Evolutionary conservation across 2,113 vertebrate species (phyloP).

Genomic region (Mystacornis crossleyi): DNA sequence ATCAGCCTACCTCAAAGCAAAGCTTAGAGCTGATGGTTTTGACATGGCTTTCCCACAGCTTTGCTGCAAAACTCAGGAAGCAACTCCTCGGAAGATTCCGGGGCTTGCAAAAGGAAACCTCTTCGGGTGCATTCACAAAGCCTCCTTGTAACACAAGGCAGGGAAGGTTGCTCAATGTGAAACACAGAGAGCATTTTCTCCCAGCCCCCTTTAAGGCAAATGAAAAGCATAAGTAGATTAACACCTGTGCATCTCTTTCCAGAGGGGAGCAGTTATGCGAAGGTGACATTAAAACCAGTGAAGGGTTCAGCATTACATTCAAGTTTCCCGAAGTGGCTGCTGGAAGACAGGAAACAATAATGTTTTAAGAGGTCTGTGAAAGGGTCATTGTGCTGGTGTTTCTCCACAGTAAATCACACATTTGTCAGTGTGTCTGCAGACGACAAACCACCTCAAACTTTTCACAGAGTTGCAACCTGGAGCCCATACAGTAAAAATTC

Average conservation of each 20-base stretch:
- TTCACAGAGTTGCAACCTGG: conserved; percentile 33
- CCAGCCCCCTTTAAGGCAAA: not conserved
- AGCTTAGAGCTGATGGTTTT: not conserved
- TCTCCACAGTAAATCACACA: conserved; percentile 48
- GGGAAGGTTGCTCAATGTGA: not conserved
- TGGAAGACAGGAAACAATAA: conserved; percentile 61
- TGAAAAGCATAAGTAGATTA: conserved; percentile 29
- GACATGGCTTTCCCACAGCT: not conserved
- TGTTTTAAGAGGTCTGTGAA: conserved; percentile 48
- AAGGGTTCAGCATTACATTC: conserved; percentile 1
- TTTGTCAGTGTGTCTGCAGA: conserved; percentile 62
- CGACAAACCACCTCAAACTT: conserved; percentile 46
- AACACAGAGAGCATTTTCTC: not conserved
- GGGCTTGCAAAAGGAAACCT: not conserved
- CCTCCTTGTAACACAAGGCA: not conserved
- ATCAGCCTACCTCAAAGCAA: not conserved
- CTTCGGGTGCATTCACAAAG: not conserved
- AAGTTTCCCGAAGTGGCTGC: not conserved
- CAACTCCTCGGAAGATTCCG: not conserved
- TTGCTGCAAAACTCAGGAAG: not conserved
- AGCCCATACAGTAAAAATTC: conserved; percentile 29
- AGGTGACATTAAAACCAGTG: conserved; percentile 36
- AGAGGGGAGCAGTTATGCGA: not conserved
- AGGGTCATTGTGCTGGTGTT: conserved; percentile 57
- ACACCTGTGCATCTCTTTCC: conserved; percentile 47